Conservation (phyloP, 2,888 invertebrate species). For the Agriopis marginaria region DNA sequence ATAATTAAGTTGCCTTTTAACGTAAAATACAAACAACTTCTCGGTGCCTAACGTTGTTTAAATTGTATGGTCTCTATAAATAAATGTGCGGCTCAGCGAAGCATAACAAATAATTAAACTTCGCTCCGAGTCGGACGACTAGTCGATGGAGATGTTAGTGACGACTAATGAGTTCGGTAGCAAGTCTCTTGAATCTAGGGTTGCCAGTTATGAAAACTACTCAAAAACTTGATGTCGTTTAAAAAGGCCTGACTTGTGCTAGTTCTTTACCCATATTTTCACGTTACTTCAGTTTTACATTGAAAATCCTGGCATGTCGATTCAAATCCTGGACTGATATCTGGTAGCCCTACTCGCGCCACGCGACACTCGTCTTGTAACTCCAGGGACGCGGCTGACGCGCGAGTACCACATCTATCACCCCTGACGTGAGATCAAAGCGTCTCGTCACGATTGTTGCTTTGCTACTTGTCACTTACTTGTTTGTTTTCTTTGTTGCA, state of each 20-base stretch:
- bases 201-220: not conserved
- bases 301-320: not conserved
- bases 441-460: slow-evolving; percentile 17
- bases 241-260: not conserved
- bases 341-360: not conserved
- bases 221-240: not conserved
- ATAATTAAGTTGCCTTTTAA: no score
- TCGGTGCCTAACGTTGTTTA: no score
- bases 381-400: no score
- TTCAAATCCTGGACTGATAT: no score
- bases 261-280: not conserved
- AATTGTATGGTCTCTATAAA: not conserved
- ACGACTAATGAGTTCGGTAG: not conserved
- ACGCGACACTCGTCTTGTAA: not conserved
- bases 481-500: slow-evolving; percentile 26
- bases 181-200: not conserved
- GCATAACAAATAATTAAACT: slow-evolving; percentile 5
- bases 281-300: not conserved
- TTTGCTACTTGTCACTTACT: slow-evolving; percentile 18
- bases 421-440: slow-evolving; percentile 13
- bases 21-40: no score
- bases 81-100: slow-evolving; percentile 6
- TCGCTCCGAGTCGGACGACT: not conserved
- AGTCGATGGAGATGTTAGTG: not conserved
- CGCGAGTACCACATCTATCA: not conserved